Base-by-base conservation (phyloP, 2,797 vertebrate genomes). In the Sorex maritimensis region DNA sequence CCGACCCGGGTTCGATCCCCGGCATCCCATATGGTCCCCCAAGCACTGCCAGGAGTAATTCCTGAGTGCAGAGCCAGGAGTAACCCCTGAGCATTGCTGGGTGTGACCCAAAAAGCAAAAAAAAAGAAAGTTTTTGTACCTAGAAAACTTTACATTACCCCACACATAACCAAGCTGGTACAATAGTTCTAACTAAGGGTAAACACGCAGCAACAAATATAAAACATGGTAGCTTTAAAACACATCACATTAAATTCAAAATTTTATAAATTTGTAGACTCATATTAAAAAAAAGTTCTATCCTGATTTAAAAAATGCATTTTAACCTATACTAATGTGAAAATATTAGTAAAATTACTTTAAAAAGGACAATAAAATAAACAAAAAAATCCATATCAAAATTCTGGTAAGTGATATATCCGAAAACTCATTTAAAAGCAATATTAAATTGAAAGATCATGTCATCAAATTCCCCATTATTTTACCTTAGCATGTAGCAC, bases 391-490 rank as follows among this genome's bases (percentile, higher is more conserved):
- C 5, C 46, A 46, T 84, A 86, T 4, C 55, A 46, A 58, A 81
- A 26, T 85, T 86, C 78, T 78, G 17, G 71, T 69, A 86, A 81
- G 30, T 65, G 34, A 68, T 85, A 49, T 78, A 92, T 85, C 84
- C 58, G 28, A 85, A 92, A 92, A 89, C 90, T 84, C 7, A 90
- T 68, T 93, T 73, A 88, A 55, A 88, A 91, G 89, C 30, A 91
- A 17, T 83, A 81, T 85, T 89, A 94, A 88, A 86, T 46, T 58
- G 46, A 41, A 78, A 93, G n/a, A 84, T 49, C 2, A 14, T 75
- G n/a, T 61, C 90, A 93, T 92, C 81, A 93, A 87, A 68, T 2
- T 67, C n/a, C 7, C 14, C 34, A 85, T 87, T 58, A 91, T 78
- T 93, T 96, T 90, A 69, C 12, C 23, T 91, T 71, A 82, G 49